Evolutionary conservation across 2,797 vertebrate species (phyloP), one percentile per base, ranked within the genome.

Genomic region (Acrocephalus scirpaceus): DNA sequence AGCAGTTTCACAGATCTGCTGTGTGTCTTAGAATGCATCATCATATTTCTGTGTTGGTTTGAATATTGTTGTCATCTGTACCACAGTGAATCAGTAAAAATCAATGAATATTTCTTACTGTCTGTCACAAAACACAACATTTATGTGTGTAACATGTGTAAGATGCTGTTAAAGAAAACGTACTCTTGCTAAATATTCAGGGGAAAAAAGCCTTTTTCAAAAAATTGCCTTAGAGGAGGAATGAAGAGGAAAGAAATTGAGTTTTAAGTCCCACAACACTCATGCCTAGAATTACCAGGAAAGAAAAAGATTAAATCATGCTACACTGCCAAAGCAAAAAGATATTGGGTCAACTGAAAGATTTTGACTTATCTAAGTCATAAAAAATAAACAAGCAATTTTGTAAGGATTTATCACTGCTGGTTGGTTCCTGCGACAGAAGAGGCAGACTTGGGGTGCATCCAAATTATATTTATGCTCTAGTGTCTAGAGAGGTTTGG

Each of bases 91-190:
- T 62, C 34, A 38, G 13, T 48, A 69, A 74, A 74, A 86, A 76
- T 29, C 19, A 44, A 54, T 29, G 0, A 27, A 11, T 60, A 27
- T 54, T 45, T 83, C 47, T 60, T n/a, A 14, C 9, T 38, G 2
- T 25, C 10, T 44, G 22, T 57, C 15, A 34, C 26, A 25, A 18
- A 29, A 8, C 16, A 22, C 22, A 51, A 10, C 45, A 66, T 75
- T 75, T 57, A 36, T 57, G 9, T 10, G 10, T 23, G 5, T 29
- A 21, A n/a, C 9, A 21, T 16, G 23, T 66, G 25, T 2, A 29
- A 50, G 1, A 2, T 0, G 2, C 13, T 50, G 4, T 56, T 76
- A 56, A 42, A 75, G 10, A 4, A 76, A 61, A 78, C 18, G 9
- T 32, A 13, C 5, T 61, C 34, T 53, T 48, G 13, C 17, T n/a